Conservation (phyloP, 2,888 invertebrate species). For the Cantharis rustica region DNA sequence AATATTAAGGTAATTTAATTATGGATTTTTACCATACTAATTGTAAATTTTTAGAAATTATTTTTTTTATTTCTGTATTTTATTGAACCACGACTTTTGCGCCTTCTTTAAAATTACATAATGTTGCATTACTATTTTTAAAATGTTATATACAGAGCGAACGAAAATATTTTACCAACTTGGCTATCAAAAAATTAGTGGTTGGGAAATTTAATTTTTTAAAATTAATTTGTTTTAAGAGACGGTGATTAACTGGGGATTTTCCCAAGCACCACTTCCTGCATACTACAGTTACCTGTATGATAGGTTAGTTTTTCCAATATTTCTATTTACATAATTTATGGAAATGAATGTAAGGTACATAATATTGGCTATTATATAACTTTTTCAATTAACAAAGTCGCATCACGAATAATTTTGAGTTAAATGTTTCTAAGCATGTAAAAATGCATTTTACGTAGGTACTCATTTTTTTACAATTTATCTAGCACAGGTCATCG, state of each 20-base stretch:
- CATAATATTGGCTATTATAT: not conserved
- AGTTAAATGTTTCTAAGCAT: not conserved
- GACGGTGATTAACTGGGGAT: not conserved
- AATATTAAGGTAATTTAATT: not conserved
- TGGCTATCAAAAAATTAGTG: too few relatives aligned
- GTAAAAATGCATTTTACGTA: not conserved
- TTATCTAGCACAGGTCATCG: not conserved
- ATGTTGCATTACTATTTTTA: not conserved
- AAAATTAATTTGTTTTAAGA: not conserved
- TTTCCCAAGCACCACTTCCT: not conserved
- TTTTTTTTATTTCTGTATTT: not conserved
- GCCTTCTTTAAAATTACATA: not conserved
- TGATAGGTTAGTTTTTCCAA: not conserved
- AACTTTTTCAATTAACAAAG: not conserved
- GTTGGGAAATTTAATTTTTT: too few relatives aligned
- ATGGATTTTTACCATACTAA: not conserved
- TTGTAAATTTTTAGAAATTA: not conserved
- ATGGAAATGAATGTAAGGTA: not conserved
- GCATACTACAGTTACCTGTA: not conserved
- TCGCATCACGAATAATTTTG: not conserved
- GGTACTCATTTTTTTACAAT: not conserved
- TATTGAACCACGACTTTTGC: not conserved
- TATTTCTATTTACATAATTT: not conserved
- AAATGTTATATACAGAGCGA: not conserved
- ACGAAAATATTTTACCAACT: not conserved